Base-by-base conservation (phyloP, 2,113 vertebrate genomes). In the Cololabis saira region DNA sequence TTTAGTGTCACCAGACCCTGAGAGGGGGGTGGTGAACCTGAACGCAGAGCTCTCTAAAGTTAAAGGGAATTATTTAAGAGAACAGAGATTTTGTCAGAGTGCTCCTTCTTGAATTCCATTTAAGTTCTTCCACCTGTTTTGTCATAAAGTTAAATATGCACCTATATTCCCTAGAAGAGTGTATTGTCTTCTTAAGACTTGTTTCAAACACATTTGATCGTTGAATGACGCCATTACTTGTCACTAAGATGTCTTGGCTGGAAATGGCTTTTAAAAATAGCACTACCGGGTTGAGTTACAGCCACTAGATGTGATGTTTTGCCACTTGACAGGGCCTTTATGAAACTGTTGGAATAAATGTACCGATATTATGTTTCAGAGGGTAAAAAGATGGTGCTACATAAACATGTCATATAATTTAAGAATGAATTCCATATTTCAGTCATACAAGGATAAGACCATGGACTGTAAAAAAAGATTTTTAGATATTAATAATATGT, bases 201-300 rank as follows among this genome's bases (percentile, higher is more conserved):
- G 43, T 56, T 65, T 86, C 53, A 43, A 76, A 52, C 43, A 22
- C 60, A 71, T 91, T 73, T 86, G 81, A 87, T 78, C 71, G 76
- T 68, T 17, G 48, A 78, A 78, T 90, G 87, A 91, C 76, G 81
- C 78, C 74, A 76, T 74, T 65, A 74, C 80, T 74, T 15, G 70
- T 82, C 57, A 19, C 87, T 89, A 81, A 93, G 92, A 93, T 92
- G 90, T 91, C 91, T 93, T 90, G 87, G 91, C 90, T 84, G 61
- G 67, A 92, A 87, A 88, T 79, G 81, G 67, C 45, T 81, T 87
- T 92, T 91, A 94, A 88, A 94, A 93, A 94, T 94, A 94, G 91
- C 85, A 43, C 40, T 67, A 67, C 78, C 41, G 76, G 91, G 86
- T 93, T 92, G 33, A 84, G 81, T 94, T 94, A 92, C 93, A 88